Base-by-base conservation (phyloP, 2,888 invertebrate genomes). In the Malthinus flaveolus region DNA sequence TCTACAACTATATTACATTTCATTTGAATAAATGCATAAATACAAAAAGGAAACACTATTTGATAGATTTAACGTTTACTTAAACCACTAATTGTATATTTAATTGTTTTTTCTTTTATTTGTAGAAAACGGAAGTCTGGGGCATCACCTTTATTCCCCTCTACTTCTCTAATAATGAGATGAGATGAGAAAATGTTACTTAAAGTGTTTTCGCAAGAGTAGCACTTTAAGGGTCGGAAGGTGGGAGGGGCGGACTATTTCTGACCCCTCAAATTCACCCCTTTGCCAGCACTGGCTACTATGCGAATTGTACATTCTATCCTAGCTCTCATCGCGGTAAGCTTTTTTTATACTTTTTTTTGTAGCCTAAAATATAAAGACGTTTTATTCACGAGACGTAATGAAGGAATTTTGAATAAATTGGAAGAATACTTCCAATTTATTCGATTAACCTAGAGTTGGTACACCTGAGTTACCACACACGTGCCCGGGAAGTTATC, bases 321-420 rank as follows among this genome's bases (percentile, higher is more conserved):
- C 81, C 82, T 84, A 85, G 84, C 85, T 85, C 84, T 88, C 84
- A 85, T 88, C 85, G 88, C 88, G 88, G 89, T 88, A 76, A 87
- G 87, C 78, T 64, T 31, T 32, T 32, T 48, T 15, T 23, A 23
- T 23, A 23, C 2, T 3, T 23, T 5, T 23, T 23, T 23, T 23
- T 23, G 2, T 23, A 5, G 23, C 23, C 23, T n/a, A n/a, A n/a
- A 23, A 3, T 23, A 23, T 23, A 23, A 23, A n/a, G n/a, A n/a
- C n/a, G n/a, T n/a, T n/a, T n/a, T n/a, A n/a, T n/a, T n/a, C n/a
- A n/a, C n/a, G n/a, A n/a, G n/a, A n/a, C n/a, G n/a, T n/a, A n/a
- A n/a, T n/a, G n/a, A n/a, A n/a, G n/a, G n/a, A n/a, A n/a, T n/a
- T n/a, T n/a, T n/a, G n/a, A n/a, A n/a, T n/a, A n/a, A n/a, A n/a